Conservation (phyloP, 2,888 invertebrate species). For the Aleiodes leptofemur region DNA sequence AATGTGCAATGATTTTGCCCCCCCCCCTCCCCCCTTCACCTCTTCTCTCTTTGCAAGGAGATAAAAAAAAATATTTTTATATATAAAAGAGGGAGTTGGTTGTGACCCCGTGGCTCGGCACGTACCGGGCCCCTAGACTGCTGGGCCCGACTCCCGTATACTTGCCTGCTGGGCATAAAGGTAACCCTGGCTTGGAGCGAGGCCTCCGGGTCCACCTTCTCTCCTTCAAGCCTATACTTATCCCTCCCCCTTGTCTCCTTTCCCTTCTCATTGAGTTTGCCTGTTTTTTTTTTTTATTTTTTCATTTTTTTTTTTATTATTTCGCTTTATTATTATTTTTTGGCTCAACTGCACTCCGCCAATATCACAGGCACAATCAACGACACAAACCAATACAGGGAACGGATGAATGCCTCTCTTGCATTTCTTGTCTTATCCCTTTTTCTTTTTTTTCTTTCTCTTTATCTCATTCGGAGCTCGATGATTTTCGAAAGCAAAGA, state of each 20-base stretch:
- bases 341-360: constrained; percentile 24
- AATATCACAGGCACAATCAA: constrained; percentile 38
- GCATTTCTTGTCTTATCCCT: too few species aligned
- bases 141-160: constrained; percentile 69
- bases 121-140: constrained; percentile 72
- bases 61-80: constrained; percentile 40
- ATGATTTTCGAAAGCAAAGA: constrained; percentile 2
- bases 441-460: too few species aligned
- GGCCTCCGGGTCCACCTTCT: constrained; percentile 60
- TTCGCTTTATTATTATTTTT: constrained; percentile 16
- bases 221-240: constrained; percentile 72
- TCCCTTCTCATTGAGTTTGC: constrained; percentile 53
- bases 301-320: neutral
- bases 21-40: too few species aligned
- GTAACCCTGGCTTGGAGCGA: constrained; percentile 52
- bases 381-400: constrained; percentile 31
- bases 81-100: constrained; percentile 62
- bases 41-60: constrained; percentile 26
- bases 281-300: constrained; percentile 52
- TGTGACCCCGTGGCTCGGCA: constrained; percentile 74
- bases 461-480: too few species aligned
- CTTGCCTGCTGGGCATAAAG: constrained; percentile 49
- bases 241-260: constrained; percentile 63
- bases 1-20: too few species aligned
- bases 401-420: neutral